These are phyloP conservation scores for Oscheius sp. DNA, from an alignment of 2,888 invertebrate genomes.

Conservation along the genomic window DNA sequence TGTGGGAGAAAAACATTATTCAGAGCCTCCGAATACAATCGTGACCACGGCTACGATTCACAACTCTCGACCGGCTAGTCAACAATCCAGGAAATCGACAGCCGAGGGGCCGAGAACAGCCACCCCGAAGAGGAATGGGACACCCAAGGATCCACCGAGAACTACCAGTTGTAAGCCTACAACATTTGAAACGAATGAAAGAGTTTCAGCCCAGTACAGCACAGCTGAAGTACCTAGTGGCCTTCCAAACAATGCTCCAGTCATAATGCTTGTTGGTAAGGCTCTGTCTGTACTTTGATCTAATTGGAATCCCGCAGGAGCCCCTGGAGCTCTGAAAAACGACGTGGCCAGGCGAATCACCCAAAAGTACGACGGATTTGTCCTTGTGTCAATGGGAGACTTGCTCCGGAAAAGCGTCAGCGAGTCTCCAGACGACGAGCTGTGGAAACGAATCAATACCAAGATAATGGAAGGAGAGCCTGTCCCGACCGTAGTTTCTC, in stretches of 20 bases:
- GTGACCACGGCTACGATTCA: conserved; percentile 18
- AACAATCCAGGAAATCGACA: conserved; percentile 29
- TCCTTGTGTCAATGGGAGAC: conserved; percentile 72
- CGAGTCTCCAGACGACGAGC: conserved; percentile 60
- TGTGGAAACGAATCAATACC: conserved; percentile 71
- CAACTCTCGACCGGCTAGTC: conserved; percentile 22
- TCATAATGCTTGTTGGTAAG: conserved; percentile 69
- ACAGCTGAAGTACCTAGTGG: conserved; percentile 41
- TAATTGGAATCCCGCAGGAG: conserved; percentile 50
- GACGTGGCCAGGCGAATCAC: conserved; percentile 66
- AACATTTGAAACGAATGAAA: neutral
- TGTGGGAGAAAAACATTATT: neutral
- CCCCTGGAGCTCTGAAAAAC: conserved; percentile 71
- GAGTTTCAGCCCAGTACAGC: conserved; percentile 2
- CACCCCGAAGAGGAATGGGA: conserved; percentile 4
- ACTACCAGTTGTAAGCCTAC: conserved; percentile 4
- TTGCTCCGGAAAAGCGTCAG: conserved; percentile 73
- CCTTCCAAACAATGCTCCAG: conserved; percentile 68
- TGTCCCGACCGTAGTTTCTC: conserved; percentile 64
- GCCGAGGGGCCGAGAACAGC: neutral
- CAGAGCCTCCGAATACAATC: conserved; percentile 17
- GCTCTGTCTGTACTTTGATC: neutral
- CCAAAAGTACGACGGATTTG: conserved; percentile 72
- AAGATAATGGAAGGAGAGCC: conserved; percentile 72
- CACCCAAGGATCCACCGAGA: conserved; percentile 4